These are phyloP conservation scores for Quadriops clusia DNA, from an alignment of 2,888 invertebrate genomes.

Conservation along the genomic window DNA sequence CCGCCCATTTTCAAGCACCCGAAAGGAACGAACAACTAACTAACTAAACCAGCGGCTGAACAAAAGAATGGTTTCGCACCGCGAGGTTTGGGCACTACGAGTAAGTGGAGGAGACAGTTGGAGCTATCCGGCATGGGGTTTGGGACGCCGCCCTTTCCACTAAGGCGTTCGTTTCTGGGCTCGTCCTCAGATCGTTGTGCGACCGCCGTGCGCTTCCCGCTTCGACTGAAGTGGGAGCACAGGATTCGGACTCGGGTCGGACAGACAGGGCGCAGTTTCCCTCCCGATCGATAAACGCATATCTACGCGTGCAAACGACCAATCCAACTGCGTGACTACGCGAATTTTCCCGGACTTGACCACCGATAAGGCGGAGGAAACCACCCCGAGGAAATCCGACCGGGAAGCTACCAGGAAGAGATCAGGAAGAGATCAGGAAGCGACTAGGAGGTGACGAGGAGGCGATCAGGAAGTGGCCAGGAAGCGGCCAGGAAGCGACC, in stretches of 20 bases:
- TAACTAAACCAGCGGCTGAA: constrained; percentile 23
- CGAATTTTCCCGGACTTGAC: constrained; percentile 20
- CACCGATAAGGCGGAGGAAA: constrained; percentile 15
- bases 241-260: no score
- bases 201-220: constrained; percentile 24
- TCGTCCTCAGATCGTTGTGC: constrained; percentile 23
- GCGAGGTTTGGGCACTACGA: constrained; percentile 26
- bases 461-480: no score
- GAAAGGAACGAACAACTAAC: constrained; percentile 8
- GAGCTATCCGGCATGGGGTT: constrained; percentile 32
- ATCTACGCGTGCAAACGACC: constrained; percentile 21
- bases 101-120: constrained; percentile 30
- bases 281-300: constrained; percentile 25
- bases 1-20: constrained; percentile 56
- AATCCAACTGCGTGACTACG: constrained; percentile 26
- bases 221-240: constrained; percentile 26
- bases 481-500: no score
- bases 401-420: constrained; percentile 3
- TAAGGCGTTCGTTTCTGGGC: constrained; percentile 20
- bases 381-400: no score
- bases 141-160: constrained; percentile 31
- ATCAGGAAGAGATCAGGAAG: not conserved
- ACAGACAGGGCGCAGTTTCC: constrained; percentile 23
- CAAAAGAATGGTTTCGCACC: constrained; percentile 25
- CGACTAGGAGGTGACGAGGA: no score